Evolutionary conservation across 2,797 vertebrate genomes (phyloP).

Genomic region (Platalea minor): DNA sequence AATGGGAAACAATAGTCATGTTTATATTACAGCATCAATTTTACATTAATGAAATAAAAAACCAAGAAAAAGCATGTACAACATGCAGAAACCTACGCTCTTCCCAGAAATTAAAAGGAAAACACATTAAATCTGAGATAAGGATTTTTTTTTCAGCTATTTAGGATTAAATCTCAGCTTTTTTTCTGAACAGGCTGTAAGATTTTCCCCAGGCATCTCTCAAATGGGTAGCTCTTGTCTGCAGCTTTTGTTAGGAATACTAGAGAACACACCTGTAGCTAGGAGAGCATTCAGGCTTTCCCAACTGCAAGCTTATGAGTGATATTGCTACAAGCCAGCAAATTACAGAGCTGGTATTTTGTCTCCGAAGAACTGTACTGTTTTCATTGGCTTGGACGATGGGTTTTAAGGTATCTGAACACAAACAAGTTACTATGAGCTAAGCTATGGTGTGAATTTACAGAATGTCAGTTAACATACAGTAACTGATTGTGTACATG

Average conservation of each 20-base stretch:
- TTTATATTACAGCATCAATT: neutral
- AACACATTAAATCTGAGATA: neutral
- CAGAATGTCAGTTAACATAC: neutral
- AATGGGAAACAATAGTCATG: neutral
- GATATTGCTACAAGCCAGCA: neutral
- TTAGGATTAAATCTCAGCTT: neutral
- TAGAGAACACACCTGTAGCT: neutral
- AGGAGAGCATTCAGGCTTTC: neutral
- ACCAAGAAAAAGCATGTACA: constrained; percentile 2
- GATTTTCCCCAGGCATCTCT: neutral
- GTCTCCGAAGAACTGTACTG: neutral
- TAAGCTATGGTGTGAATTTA: neutral
- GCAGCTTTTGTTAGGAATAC: neutral
- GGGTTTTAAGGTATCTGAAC: neutral
- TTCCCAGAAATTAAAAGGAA: constrained; percentile 1
- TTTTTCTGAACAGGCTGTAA: neutral
- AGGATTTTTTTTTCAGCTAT: neutral
- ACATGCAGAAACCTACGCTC: constrained; percentile 24
- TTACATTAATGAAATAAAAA: neutral
- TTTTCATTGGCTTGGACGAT: neutral
- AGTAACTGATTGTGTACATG: neutral
- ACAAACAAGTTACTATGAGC: constrained; percentile 34
- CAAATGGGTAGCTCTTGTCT: neutral
- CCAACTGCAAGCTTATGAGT: neutral
- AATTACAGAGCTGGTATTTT: neutral